Conservation (phyloP, 2,113 vertebrate species). For the Chloroceryle aenea region DNA sequence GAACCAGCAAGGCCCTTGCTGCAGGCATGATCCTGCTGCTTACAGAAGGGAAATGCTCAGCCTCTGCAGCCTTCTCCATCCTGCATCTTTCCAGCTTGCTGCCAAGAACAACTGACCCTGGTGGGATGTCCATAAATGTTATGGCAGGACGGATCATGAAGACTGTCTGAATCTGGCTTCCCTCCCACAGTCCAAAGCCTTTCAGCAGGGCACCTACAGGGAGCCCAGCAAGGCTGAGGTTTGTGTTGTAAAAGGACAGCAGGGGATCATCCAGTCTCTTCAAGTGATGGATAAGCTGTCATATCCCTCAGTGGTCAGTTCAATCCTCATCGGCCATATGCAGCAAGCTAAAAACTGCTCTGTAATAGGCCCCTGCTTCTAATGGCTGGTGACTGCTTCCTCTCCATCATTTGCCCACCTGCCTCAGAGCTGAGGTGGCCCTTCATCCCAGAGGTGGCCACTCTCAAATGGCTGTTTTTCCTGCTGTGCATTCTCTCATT, state of each 20-base stretch:
- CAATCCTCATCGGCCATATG: rapidly evolving
- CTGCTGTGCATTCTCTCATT: conserved; percentile 24
- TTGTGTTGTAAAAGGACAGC: neutral
- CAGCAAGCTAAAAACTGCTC: neutral
- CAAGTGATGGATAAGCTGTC: conserved; percentile 40
- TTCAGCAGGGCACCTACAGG: rapidly evolving
- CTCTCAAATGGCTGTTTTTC: neutral
- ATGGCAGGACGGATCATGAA: neutral
- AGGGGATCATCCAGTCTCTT: neutral
- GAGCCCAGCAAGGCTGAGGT: neutral
- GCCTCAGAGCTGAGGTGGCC: neutral
- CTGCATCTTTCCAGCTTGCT: neutral
- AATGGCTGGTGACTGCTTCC: neutral
- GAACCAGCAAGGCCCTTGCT: neutral
- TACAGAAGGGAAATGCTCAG: neutral
- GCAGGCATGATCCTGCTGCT: neutral
- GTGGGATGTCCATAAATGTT: neutral
- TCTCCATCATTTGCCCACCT: neutral
- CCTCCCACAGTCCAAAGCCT: neutral
- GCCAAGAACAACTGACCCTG: neutral
- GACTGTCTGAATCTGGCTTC: neutral
- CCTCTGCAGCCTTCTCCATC: neutral
- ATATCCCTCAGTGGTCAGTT: neutral
- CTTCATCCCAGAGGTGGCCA: neutral
- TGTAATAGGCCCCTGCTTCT: neutral